Evolutionary conservation across 2,888 invertebrate genomes (phyloP).

Genomic region (Latheticus oryzae): DNA sequence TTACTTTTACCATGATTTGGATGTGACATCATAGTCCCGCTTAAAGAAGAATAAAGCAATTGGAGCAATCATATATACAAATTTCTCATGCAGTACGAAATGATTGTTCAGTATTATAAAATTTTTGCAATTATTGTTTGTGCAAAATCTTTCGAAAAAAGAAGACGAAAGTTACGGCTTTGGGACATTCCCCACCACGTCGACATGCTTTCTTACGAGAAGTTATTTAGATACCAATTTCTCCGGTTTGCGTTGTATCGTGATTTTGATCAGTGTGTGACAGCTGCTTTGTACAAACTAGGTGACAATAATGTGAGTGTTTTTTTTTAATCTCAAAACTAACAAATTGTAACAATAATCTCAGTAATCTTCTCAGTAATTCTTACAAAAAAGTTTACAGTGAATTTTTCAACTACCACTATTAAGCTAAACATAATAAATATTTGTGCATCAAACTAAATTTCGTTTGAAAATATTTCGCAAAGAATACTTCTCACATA

Average conservation of each 20-base stretch:
- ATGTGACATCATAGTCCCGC: slow-evolving; percentile 1
- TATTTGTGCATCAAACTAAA: no score
- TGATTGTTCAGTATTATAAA: no score
- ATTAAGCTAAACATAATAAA: no score
- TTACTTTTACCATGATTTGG: slow-evolving; percentile 13
- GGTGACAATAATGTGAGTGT: slow-evolving; percentile 14
- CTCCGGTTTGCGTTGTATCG: slow-evolving; percentile 25
- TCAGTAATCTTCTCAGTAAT: no score
- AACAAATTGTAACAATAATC: no score
- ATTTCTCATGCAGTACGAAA: no score
- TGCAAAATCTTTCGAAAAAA: slow-evolving; percentile 14
- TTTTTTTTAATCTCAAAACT: slow-evolving; percentile 1
- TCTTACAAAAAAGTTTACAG: no score
- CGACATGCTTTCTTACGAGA: slow-evolving; percentile 32
- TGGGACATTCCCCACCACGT: slow-evolving; percentile 27
- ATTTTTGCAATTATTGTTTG: no score
- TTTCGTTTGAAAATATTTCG: no score
- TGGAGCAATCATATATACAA: no score
- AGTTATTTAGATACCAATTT: slow-evolving; percentile 38
- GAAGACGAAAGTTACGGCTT: slow-evolving; percentile 23
- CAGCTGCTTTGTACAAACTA: slow-evolving; percentile 6
- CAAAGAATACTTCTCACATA: slow-evolving; percentile 5
- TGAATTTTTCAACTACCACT: no score
- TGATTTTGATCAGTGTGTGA: slow-evolving; percentile 27
- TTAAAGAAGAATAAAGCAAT: neutral